Evolutionary conservation across 2,797 vertebrate species (phyloP).

Genomic region (Halcyon smyrnensis): DNA sequence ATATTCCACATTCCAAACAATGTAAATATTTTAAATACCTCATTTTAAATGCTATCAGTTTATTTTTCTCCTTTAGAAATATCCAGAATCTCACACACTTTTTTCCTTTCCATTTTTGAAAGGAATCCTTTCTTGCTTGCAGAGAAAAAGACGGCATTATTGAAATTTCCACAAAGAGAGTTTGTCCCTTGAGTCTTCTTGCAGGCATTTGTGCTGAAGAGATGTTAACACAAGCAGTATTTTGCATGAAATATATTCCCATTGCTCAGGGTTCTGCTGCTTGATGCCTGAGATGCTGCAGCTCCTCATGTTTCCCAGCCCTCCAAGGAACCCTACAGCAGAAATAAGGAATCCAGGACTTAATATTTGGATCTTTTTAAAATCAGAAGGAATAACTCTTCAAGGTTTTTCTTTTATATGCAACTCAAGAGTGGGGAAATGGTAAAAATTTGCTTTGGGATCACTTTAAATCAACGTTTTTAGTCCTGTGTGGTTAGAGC

Average conservation of each 20-base stretch:
- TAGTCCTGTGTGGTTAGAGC: background rate
- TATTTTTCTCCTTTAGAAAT: conserved; percentile 45
- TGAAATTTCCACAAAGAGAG: conserved; percentile 51
- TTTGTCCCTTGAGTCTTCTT: conserved; percentile 60
- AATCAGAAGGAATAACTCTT: background rate
- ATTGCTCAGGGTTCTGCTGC: background rate
- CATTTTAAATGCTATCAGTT: background rate
- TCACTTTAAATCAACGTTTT: background rate
- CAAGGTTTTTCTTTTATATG: background rate
- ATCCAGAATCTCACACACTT: background rate
- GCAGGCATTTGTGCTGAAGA: conserved; percentile 60
- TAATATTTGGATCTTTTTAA: background rate
- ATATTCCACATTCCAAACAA: background rate
- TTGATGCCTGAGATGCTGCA: background rate
- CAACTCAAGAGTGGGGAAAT: background rate
- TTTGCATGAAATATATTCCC: conserved; percentile 50
- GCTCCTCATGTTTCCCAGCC: background rate
- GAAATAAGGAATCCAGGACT: conserved; percentile 3
- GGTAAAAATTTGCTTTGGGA: background rate
- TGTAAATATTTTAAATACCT: conserved; percentile 18
- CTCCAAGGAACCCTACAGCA: background rate
- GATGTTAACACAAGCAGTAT: conserved; percentile 50
- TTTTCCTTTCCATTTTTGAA: conserved; percentile 9
- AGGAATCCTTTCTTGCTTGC: conserved; percentile 37
- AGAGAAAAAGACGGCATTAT: background rate